Percentiles rank a stretch among this genome's conserved stretches.
Evolutionary conservation across 2,888 invertebrate genomes (phyloP).

Genomic region (Tipula helvola): DNA sequence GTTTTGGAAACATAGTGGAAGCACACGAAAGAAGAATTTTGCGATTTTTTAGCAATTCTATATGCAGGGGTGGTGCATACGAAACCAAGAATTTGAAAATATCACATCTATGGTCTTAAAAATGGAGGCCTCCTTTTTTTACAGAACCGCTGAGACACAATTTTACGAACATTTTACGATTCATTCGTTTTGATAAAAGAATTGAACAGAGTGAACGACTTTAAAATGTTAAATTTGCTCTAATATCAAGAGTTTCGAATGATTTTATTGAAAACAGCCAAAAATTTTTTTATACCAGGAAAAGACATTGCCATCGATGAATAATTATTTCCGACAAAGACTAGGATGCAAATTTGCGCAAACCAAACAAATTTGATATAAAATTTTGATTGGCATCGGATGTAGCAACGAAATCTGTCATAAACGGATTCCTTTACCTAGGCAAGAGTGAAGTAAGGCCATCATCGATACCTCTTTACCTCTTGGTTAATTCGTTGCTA

Average conservation of each 20-base stretch:
- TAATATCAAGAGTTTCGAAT: too few relatives aligned
- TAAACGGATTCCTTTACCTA: background rate
- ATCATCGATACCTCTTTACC: too few relatives aligned
- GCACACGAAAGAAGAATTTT: too few relatives aligned
- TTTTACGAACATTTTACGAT: conserved; percentile 7
- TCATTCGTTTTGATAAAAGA: too few relatives aligned
- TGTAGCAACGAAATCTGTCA: too few relatives aligned
- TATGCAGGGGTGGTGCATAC: too few relatives aligned
- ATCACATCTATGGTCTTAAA: conserved; percentile 5
- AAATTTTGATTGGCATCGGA: background rate
- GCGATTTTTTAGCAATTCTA: too few relatives aligned
- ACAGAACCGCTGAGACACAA: conserved; percentile 9
- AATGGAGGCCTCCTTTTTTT: too few relatives aligned
- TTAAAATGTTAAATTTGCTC: conserved; percentile 11
- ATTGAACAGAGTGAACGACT: conserved; percentile 10
- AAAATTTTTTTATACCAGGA: too few relatives aligned
- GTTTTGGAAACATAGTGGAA: too few relatives aligned
- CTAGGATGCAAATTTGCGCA: background rate
- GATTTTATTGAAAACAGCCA: conserved; percentile 10
- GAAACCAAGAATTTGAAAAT: too few relatives aligned
- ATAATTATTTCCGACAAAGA: background rate
- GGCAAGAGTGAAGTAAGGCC: conserved; percentile 11
- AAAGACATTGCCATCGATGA: conserved; percentile 10
- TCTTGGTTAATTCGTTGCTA: too few relatives aligned
- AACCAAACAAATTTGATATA: background rate